phyloP scores from a whole-genome alignment of 2,113 vertebrate genomes.

The Promerops cafer region DNA sequence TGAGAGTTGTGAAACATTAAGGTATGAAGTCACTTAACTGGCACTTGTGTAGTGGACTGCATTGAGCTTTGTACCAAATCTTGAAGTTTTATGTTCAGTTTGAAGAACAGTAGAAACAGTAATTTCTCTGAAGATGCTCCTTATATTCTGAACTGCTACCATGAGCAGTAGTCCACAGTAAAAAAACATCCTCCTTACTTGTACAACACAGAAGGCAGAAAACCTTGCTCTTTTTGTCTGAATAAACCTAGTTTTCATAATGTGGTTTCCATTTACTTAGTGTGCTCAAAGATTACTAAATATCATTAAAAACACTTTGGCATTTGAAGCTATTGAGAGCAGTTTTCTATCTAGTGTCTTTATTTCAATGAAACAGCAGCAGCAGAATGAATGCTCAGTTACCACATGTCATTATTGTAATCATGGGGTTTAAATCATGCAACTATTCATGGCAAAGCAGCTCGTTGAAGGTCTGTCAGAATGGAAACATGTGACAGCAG shows the following conservation, averaged over 20 bases:
- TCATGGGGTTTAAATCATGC: background rate
- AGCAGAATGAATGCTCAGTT: background rate
- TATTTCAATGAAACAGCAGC: background rate
- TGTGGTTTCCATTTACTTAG: background rate
- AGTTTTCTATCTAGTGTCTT: background rate
- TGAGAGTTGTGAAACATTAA: background rate
- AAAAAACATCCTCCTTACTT: background rate
- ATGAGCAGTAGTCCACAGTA: background rate
- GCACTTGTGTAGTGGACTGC: background rate
- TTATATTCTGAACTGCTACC: background rate
- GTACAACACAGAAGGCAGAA: background rate
- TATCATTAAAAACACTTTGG: background rate
- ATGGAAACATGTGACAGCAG: background rate
- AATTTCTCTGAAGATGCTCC: background rate
- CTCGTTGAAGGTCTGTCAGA: background rate
- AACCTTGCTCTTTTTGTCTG: background rate
- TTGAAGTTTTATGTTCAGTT: background rate
- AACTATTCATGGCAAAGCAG: background rate
- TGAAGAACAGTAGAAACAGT: background rate
- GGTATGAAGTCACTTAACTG: background rate
- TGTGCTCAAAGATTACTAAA: background rate
- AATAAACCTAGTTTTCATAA: background rate
- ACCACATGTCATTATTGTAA: background rate
- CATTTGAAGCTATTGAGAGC: background rate
- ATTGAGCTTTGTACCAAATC: background rate